phyloP scores from a whole-genome alignment of 2,888 invertebrate species.

The Frankliniella intonsa region DNA sequence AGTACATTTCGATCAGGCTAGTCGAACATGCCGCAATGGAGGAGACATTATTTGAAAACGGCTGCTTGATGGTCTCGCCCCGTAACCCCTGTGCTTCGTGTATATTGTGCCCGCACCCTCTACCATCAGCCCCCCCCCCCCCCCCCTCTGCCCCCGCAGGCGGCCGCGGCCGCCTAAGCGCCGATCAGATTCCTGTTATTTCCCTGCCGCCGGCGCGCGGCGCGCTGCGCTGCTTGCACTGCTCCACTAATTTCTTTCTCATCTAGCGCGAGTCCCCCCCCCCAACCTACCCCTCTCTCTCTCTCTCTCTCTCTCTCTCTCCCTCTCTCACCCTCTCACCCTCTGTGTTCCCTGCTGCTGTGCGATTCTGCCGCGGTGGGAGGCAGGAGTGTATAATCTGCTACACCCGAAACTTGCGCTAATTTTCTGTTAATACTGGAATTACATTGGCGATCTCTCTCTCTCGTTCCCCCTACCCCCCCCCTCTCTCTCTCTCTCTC shows the following conservation, averaged over 20 bases:
- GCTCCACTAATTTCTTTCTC: too few relatives aligned
- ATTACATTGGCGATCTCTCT: neutral
- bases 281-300: neutral
- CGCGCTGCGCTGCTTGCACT: neutral
- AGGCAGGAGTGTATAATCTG: neutral
- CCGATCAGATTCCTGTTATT: neutral
- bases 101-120: too few relatives aligned
- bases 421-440: neutral
- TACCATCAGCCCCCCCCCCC: neutral
- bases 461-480: neutral
- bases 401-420: neutral
- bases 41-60: too few relatives aligned
- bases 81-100: too few relatives aligned
- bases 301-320: neutral
- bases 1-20: too few relatives aligned
- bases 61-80: too few relatives aligned
- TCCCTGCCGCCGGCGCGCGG: neutral
- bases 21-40: too few relatives aligned
- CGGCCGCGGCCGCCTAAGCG: neutral
- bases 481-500: neutral
- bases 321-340: too few relatives aligned
- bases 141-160: too few relatives aligned
- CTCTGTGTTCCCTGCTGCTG: too few relatives aligned
- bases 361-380: too few relatives aligned
- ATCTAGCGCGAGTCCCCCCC: neutral